A percentile compares a stretch with the other conserved stretches of the same genome.
Evolutionary conservation across 2,113 vertebrate species (phyloP).

Genomic region (Thalassoma bifasciatum): DNA sequence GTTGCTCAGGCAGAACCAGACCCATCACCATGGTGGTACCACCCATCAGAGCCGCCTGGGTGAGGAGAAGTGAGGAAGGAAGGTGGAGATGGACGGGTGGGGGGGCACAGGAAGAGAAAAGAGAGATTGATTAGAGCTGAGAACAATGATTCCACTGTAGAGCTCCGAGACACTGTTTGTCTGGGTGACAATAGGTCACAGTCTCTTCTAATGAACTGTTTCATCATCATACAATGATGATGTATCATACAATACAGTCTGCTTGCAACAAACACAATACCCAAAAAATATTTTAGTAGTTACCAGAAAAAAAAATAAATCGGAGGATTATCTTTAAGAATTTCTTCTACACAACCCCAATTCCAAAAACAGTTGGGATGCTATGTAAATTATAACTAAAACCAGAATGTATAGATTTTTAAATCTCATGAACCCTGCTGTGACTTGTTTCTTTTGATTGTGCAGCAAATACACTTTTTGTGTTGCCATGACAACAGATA

Average conservation of each 20-base stretch:
- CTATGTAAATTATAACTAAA: no score
- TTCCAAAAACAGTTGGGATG: no score
- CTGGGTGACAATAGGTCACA: slow-evolving; percentile 26
- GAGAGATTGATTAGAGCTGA: slow-evolving; percentile 23
- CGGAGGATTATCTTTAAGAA: background rate
- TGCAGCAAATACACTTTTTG: slow-evolving; percentile 42
- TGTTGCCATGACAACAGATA: slow-evolving; percentile 75
- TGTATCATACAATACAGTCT: no score
- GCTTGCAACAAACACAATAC: background rate
- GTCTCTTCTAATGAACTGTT: slow-evolving; percentile 36
- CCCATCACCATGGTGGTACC: slow-evolving; percentile 96
- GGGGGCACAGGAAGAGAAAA: slow-evolving; percentile 17
- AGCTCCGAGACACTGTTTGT: slow-evolving; percentile 42
- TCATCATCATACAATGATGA: slow-evolving; percentile 21
- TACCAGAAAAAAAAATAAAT: background rate
- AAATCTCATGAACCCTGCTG: no score
- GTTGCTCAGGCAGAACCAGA: slow-evolving; percentile 92
- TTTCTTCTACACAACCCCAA: no score
- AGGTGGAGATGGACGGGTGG: background rate
- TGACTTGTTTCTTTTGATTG: slow-evolving; percentile 18
- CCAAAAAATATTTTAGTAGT: background rate
- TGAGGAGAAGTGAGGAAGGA: slow-evolving; percentile 17
- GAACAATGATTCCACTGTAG: slow-evolving; percentile 57
- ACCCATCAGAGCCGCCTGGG: slow-evolving; percentile 93
- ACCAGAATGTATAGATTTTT: no score